phyloP scores from a whole-genome alignment of 1,140 invertebrate genomes.

The fruit fly (Drosophila melanogaster) region DNA sequence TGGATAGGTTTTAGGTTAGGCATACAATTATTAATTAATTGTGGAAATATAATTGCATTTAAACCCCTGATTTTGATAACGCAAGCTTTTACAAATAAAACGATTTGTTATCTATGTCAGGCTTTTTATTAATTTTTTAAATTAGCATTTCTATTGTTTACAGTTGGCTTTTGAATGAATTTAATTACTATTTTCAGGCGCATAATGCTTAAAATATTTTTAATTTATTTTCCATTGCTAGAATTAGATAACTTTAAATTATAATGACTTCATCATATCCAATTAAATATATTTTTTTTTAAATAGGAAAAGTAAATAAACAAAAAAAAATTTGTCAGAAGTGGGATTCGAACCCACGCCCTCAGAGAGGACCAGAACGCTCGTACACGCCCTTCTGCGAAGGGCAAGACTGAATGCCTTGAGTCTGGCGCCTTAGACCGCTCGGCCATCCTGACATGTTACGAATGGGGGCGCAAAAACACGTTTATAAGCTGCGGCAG shows the following conservation, averaged over 20 bases:
- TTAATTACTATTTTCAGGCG: not conserved
- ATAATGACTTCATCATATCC: too few species aligned
- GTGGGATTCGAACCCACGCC: conserved; percentile 95
- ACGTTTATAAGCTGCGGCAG: conserved; percentile 75
- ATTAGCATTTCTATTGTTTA: too few species aligned
- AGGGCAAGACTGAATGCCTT: conserved; percentile 83
- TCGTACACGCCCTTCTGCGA: conserved; percentile 78
- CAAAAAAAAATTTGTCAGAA: conserved; percentile 90
- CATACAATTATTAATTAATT: conserved; percentile 13
- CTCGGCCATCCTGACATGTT: conserved; percentile 88
- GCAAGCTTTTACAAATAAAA: not conserved
- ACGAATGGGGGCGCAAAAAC: conserved; percentile 86
- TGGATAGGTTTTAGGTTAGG: not conserved
- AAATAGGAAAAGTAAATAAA: not conserved
- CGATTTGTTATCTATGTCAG: not conserved
- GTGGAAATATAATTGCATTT: conserved; percentile 1
- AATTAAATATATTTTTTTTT: not conserved
- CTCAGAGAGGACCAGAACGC: conserved; percentile 92
- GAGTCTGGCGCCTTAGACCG: conserved; percentile 90
- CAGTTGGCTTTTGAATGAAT: not conserved
- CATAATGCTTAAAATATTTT: not conserved
- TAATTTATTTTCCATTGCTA: too few species aligned
- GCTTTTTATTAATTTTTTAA: too few species aligned
- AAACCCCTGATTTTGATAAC: not conserved
- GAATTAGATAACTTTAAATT: too few species aligned